Percentiles rank a stretch among this genome's conserved stretches.
Evolutionary conservation across 2,888 invertebrate genomes (phyloP).

Genomic region (Drosophila acutilabella): DNA sequence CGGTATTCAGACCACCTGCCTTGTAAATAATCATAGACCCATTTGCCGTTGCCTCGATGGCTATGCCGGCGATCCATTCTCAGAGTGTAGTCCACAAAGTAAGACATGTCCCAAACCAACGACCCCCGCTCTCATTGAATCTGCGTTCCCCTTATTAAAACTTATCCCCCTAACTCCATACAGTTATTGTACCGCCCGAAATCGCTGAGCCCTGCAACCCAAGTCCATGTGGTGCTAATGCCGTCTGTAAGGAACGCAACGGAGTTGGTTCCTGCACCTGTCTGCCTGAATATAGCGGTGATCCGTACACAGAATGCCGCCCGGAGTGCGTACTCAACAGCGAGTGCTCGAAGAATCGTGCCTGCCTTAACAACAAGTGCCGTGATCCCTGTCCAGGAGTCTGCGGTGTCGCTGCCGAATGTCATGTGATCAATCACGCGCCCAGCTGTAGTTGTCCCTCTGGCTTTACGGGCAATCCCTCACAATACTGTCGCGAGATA

Average conservation of each 20-base stretch:
- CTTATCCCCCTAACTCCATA: constrained; percentile 6
- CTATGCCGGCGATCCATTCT: constrained; percentile 94
- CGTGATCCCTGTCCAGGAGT: constrained; percentile 92
- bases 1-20: constrained; percentile 91
- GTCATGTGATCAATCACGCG: constrained; percentile 92
- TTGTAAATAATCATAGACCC: constrained; percentile 93
- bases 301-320: constrained; percentile 93
- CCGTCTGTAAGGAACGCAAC: constrained; percentile 92
- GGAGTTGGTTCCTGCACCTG: constrained; percentile 94
- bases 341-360: constrained; percentile 91
- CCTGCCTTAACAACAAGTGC: constrained; percentile 94
- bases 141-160: constrained; percentile 21
- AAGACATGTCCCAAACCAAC: constrained; percentile 76
- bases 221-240: constrained; percentile 94
- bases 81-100: constrained; percentile 88
- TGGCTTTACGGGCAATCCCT: constrained; percentile 92
- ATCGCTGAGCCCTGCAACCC: constrained; percentile 91
- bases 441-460: constrained; percentile 92
- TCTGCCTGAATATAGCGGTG: constrained; percentile 92
- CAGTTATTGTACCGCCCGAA: constrained; percentile 86
- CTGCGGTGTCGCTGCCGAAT: constrained; percentile 92
- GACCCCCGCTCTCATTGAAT: neutral
- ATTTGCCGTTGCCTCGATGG: constrained; percentile 92
- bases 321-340: constrained; percentile 94
- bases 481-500: constrained; percentile 86